Base-by-base conservation (phyloP, 2,888 invertebrate species). In the Harmothoe impar region DNA sequence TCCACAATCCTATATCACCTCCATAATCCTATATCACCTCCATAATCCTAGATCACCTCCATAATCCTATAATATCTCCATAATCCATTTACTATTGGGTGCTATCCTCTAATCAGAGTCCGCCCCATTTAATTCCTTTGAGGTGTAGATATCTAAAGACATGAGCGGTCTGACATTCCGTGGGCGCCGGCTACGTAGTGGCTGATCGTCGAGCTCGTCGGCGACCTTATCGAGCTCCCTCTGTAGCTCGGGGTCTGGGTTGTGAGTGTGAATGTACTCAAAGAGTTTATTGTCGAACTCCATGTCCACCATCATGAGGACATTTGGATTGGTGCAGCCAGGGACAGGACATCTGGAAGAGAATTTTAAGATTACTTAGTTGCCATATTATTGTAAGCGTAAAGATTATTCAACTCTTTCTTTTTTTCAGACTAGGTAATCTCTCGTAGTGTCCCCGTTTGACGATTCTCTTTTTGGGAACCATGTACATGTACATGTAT, bases 341-440 rank as follows among this genome's bases (percentile, higher is more conserved):
- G 90, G 85, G 20, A 92, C 92, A 15, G 92, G 92, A 68, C 92
- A 92, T 77, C 92, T 92, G 89, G 0, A 51, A 77, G 5, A 77
- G 5, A 77, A 17, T n/a, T n/a, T n/a, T n/a, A n/a, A n/a, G n/a
- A n/a, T n/a, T n/a, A n/a, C n/a, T n/a, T n/a, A n/a, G n/a, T n/a
- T n/a, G n/a, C n/a, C n/a, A n/a, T n/a, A n/a, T n/a, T n/a, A n/a
- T n/a, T n/a, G n/a, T n/a, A 29, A 35, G 43, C 43, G 17, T 54
- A 31, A 72, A 51, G 56, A 23, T 52, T 68, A 20, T 68, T 35
- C 1, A 31, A 10, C 3, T n/a, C 17, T 20, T 77, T 29, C 29
- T 29, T 77, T n/a, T 20, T n/a, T 7, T 20, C 62, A 62, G 3
- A 3, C 3, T 62, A 62, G 62, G 12, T 15, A 52, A 52, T 52